phyloP scores from a whole-genome alignment of 2,888 invertebrate genomes.

The Geotrupes spiniger region DNA sequence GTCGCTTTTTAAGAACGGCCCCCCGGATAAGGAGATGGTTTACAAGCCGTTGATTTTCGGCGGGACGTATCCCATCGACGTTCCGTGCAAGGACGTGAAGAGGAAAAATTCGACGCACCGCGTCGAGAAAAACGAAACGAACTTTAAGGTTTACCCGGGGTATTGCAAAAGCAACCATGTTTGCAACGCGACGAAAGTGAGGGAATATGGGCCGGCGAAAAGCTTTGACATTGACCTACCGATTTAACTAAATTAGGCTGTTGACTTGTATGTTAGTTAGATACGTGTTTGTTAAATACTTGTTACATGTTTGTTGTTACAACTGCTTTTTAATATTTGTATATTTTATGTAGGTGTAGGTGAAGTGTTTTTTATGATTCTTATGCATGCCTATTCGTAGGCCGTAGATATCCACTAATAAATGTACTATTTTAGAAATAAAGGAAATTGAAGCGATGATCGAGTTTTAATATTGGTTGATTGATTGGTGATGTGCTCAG shows the following conservation, averaged over 20 bases:
- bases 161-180: constrained; percentile 14
- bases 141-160: too few species aligned
- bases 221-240: constrained; percentile 61
- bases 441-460: neutral
- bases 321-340: neutral
- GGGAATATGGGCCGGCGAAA: constrained; percentile 52
- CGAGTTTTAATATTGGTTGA: too few species aligned
- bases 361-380: constrained; percentile 2
- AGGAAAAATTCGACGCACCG: constrained; percentile 6
- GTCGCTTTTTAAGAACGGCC: constrained; percentile 41
- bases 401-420: neutral
- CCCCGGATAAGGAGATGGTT: constrained; percentile 39
- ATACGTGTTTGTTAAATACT: constrained; percentile 1
- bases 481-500: too few species aligned
- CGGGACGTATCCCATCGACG: constrained; percentile 84
- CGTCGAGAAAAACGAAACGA: too few species aligned
- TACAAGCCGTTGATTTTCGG: constrained; percentile 75
- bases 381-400: neutral
- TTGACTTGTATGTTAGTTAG: constrained; percentile 13
- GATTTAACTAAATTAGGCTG: constrained; percentile 39
- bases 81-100: constrained; percentile 49
- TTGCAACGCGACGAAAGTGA: constrained; percentile 33
- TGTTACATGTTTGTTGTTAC: neutral
- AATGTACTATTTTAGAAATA: constrained; percentile 1
- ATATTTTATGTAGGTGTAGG: neutral